Conservation (phyloP, 1,140 invertebrate genomes). For the Eumeta japonica region DNA sequence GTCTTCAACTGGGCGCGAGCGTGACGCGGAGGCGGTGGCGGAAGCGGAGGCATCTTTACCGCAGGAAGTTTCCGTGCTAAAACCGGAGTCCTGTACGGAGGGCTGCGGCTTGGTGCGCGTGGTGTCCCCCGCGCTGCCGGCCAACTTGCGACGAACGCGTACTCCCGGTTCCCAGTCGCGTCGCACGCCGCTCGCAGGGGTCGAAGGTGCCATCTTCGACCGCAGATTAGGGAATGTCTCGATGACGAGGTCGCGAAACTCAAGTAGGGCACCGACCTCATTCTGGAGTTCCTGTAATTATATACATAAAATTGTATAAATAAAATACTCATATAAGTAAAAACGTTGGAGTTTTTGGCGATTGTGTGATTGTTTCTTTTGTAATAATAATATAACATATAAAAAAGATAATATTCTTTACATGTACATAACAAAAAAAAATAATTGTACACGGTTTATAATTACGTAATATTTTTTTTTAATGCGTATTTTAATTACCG, state of each 20-base stretch:
- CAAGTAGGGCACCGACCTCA: constrained; percentile 84
- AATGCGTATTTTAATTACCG: no score
- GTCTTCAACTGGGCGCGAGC: constrained; percentile 62
- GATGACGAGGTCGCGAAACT: constrained; percentile 88
- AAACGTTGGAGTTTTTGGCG: no score
- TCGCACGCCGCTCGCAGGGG: constrained; percentile 43
- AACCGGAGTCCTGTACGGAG: constrained; percentile 80
- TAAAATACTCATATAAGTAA: no score
- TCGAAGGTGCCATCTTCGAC: constrained; percentile 67
- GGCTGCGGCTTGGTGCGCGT: constrained; percentile 64
- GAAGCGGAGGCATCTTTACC: constrained; percentile 67
- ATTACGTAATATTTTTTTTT: no score
- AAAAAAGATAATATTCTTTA: no score
- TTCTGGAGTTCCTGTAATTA: constrained; percentile 82
- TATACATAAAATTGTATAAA: constrained; percentile 1
- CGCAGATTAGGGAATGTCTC: constrained; percentile 86
- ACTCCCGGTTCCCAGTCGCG: constrained; percentile 77
- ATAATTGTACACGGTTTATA: no score
- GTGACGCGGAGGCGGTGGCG: constrained; percentile 37
- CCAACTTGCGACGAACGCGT: constrained; percentile 69
- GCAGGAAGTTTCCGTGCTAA: constrained; percentile 79
- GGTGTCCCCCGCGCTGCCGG: constrained; percentile 59
- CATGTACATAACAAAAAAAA: background rate
- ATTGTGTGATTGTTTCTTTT: no score
- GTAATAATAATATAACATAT: no score